These are phyloP conservation scores for Drosophila atroscutellata DNA, from an alignment of 2,888 invertebrate genomes.

Conservation along the genomic window DNA sequence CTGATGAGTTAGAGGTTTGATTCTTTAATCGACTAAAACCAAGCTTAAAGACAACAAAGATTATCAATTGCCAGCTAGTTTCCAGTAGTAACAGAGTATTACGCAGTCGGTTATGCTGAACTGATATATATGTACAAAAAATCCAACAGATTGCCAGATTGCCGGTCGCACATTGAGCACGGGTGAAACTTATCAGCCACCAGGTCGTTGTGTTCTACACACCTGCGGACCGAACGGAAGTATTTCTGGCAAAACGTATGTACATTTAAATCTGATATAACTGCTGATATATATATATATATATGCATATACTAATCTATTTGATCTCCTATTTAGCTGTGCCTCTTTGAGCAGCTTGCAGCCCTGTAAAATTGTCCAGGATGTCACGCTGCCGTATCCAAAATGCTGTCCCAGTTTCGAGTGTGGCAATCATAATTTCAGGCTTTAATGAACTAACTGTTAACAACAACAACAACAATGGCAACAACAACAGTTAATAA, in stretches of 20 bases:
- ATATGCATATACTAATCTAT: not conserved
- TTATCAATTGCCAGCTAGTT: no score
- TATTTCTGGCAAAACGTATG: conserved; percentile 39
- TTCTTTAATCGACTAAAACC: no score
- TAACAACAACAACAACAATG: not conserved
- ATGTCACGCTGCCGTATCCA: conserved; percentile 67
- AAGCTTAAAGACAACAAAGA: no score
- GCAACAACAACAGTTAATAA: not conserved
- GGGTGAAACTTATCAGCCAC: conserved; percentile 30
- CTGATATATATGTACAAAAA: no score
- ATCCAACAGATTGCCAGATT: conserved; percentile 31
- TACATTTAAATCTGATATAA: not conserved
- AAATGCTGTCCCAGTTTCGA: conserved; percentile 25
- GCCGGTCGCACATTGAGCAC: conserved; percentile 27
- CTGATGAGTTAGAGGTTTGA: no score
- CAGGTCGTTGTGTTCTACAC: not conserved
- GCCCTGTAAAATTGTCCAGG: conserved; percentile 58
- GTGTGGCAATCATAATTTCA: not conserved
- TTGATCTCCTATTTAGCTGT: conserved; percentile 47
- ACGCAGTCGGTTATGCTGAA: not conserved
- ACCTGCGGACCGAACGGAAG: not conserved
- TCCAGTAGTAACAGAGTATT: not conserved
- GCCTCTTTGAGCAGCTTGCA: conserved; percentile 17
- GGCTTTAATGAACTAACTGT: not conserved
- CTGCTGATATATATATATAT: not conserved